These are phyloP conservation scores for Hypothenemus hampei DNA, from an alignment of 1,140 invertebrate species.

Conservation along the genomic window DNA sequence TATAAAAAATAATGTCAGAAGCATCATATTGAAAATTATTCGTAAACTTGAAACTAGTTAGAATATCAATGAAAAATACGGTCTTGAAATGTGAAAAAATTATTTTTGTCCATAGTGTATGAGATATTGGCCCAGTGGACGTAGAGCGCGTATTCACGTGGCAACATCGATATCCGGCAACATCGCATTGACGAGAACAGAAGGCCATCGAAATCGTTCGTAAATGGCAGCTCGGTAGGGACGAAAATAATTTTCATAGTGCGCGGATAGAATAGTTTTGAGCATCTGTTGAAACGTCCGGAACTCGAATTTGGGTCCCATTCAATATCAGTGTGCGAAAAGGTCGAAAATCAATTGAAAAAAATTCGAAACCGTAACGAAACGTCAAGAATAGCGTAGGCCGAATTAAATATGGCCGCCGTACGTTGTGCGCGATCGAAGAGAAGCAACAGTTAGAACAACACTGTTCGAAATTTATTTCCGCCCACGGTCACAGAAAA, in stretches of 20 bases:
- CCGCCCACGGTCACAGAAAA: constrained; percentile 11
- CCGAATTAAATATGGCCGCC: constrained; percentile 26
- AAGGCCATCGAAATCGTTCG: constrained; percentile 27
- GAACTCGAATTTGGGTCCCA: background rate
- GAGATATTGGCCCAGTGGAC: background rate
- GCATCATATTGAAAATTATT: too few relatives aligned
- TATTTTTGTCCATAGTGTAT: constrained; percentile 1
- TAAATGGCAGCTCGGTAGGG: constrained; percentile 20
- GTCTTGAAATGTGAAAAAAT: too few relatives aligned
- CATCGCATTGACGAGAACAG: constrained; percentile 24
- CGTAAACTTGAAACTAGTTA: too few relatives aligned
- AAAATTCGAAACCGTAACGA: constrained; percentile 11
- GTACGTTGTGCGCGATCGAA: constrained; percentile 21
- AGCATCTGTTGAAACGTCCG: constrained; percentile 1
- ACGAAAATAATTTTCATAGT: constrained; percentile 15
- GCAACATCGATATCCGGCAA: constrained; percentile 27
- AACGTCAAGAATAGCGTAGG: constrained; percentile 21
- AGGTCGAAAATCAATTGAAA: background rate
- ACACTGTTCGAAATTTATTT: too few relatives aligned
- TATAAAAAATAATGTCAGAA: too few relatives aligned
- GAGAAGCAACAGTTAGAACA: constrained; percentile 26
- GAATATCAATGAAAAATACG: too few relatives aligned
- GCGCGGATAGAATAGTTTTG: constrained; percentile 18
- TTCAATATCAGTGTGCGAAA: constrained; percentile 1
- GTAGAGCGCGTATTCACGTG: constrained; percentile 9